Base-by-base conservation (phyloP, 1,140 invertebrate genomes). In the Anoplophora glabripennis region DNA sequence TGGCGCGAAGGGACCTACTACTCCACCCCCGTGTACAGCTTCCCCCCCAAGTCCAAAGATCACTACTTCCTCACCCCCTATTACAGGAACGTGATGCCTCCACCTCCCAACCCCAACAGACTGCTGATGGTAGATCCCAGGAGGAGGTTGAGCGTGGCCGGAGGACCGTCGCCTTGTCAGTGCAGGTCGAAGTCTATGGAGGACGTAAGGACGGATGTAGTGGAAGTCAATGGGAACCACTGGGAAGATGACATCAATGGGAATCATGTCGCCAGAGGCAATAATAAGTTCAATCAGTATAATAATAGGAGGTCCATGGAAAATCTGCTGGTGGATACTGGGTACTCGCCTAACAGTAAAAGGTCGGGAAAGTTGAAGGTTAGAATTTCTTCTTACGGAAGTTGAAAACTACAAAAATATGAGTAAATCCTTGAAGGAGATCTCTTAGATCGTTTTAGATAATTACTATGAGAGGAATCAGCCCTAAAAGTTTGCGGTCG, bases 61-160 rank as follows among this genome's bases (percentile, higher is more conserved):
- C 86, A 88, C 64, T 87, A 87, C 67, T 86, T 86, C 60, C 68
- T 88, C 48, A 81, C 86, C 8, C 85, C 86, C 1, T 79, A 86
- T 65, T 89, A 86, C 60, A 72, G 86, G n/a, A 80, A 82, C 55
- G 82, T 77, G 0, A 76, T 84, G 72, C 82, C 80, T 14, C 80
- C 83, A n/a, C 84, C 83, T 4, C 78, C 76, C 53, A 77, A 69
- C 66, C 80, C 71, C 59, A 70, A 71, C 38, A 72, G 67, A 63
- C 57, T 80, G 77, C 47, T 80, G 71, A 75, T 81, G 77, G 66
- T 80, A 66, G 59, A 79, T 66, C 71, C 72, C 61, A 28, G 70
- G 71, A 40, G 68, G 28, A 52, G 57, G 58, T 36, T 61, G 11
- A 41, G 37, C 21, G 10, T 56, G 38, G 66, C 72, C 34, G 65